Evolutionary conservation across 2,113 vertebrate species (phyloP), one percentile per base, ranked within the genome.

Genomic region (Grus americana): DNA sequence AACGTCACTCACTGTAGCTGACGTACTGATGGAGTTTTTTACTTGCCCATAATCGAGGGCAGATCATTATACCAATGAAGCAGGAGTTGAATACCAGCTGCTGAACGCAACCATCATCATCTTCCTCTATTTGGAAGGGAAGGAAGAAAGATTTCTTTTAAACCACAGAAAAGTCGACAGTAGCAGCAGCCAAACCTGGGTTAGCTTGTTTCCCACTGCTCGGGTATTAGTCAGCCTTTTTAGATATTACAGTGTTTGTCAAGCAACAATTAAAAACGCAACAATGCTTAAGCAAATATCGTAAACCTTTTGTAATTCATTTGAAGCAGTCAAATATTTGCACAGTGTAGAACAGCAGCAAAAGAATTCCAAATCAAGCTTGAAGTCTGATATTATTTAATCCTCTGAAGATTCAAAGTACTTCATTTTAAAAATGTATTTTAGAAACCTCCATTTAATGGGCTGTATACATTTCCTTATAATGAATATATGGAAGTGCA

Each of bases 251-350:
- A 12, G 0, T 58, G 63, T 86, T 97, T 93, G 92, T 47, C 76
- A 88, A 79, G 86, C 67, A 70, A 66, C 71, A 86, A 91, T 92
- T 86, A 91, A 86, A 93, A 91, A 46, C 0, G 23, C 44, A 94
- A 84, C 79, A 65, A 36, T 4, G 58, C 86, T 92, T 92, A 76
- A 79, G 88, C 73, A 95, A 93, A 91, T 61, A 92, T 16, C 8
- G 4, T 44, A 82, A 92, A 65, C 40, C 88, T 83, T 70, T 61
- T 73, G 50, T 65, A 85, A 89, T 55, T 85, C 22, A 82, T 68
- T 59, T 67, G 71, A 82, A 88, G 81, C 73, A 61, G 40, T 32
- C 44, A 86, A 88, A 93, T 94, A 92, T 91, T 92, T 93, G 83
- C 54, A 66, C 6, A 19, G 14, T 10, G 40, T 21, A 74, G 68